These are phyloP conservation scores for Thomomys bottae DNA, from an alignment of 2,113 vertebrate species.

Conservation along the genomic window DNA sequence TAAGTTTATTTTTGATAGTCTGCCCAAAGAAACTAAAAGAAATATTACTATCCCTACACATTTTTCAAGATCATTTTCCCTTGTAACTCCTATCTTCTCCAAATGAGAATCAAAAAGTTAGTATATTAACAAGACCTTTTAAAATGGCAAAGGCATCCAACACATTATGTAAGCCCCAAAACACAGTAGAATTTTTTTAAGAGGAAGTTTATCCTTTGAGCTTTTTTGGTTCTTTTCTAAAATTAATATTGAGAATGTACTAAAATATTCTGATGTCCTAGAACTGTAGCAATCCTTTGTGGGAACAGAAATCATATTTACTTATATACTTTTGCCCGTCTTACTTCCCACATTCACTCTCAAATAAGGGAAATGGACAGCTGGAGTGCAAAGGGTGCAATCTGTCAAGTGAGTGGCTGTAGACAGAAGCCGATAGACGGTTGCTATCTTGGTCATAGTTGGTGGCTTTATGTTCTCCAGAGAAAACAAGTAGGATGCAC, in stretches of 20 bases:
- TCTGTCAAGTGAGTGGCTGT: conserved; percentile 17
- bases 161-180: conserved; percentile 9
- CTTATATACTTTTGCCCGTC: neutral
- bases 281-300: conserved; percentile 39
- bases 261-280: conserved; percentile 47
- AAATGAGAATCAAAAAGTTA: conserved; percentile 10
- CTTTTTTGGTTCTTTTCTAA: conserved; percentile 36
- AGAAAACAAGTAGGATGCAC: neutral
- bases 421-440: conserved; percentile 32
- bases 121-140: conserved; percentile 2
- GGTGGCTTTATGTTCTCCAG: neutral
- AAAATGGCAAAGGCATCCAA: conserved; percentile 44
- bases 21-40: conserved; percentile 45
- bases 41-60: neutral
- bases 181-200: neutral
- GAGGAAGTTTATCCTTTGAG: conserved; percentile 43
- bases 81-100: neutral
- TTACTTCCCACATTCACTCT: conserved; percentile 39
- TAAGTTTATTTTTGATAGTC: neutral
- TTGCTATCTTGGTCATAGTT: neutral
- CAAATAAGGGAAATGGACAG: conserved; percentile 39
- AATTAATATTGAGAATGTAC: conserved; percentile 58
- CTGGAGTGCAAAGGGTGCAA: neutral
- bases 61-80: conserved; percentile 23
- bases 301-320: conserved; percentile 29